Evolutionary conservation across 2,888 invertebrate species (phyloP).

Genomic region (Mantis religiosa): DNA sequence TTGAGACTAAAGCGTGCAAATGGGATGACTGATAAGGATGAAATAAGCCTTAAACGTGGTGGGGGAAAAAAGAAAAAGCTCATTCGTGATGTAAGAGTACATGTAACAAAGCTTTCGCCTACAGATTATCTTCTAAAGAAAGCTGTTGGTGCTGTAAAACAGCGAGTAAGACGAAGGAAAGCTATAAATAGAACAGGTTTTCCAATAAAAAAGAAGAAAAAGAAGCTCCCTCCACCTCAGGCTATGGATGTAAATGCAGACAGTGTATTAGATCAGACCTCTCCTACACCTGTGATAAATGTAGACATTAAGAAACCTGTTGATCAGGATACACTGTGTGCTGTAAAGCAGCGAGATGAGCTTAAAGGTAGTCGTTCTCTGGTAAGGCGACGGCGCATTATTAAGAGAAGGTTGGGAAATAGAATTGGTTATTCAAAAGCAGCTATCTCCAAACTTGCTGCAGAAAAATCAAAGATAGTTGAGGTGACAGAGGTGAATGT

Average conservation of each 20-base stretch:
- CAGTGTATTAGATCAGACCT: background rate
- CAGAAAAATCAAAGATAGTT: background rate
- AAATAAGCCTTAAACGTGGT: background rate
- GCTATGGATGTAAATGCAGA: background rate
- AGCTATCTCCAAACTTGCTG: background rate
- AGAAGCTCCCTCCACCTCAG: constrained; percentile 53
- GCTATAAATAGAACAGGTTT: constrained; percentile 84
- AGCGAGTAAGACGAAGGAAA: constrained; percentile 61
- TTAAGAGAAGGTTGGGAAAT: background rate
- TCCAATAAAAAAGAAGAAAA: constrained; percentile 78
- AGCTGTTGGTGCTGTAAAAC: constrained; percentile 42
- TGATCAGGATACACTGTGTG: background rate
- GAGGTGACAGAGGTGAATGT: background rate
- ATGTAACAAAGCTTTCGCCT: constrained; percentile 37
- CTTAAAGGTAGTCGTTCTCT: background rate
- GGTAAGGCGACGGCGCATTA: background rate
- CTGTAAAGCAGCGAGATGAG: background rate
- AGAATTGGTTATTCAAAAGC: background rate
- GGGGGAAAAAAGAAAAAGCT: constrained; percentile 38
- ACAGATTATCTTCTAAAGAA: constrained; percentile 33
- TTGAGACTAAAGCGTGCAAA: constrained; percentile 26
- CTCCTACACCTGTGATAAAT: constrained; percentile 18
- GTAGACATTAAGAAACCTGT: constrained; percentile 4
- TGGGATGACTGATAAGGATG: constrained; percentile 6
- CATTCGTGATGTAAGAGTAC: constrained; percentile 38